A percentile compares a stretch with the other conserved stretches of the same genome.
These are phyloP conservation scores for Oreochromis mossambicus DNA, from an alignment of 2,797 vertebrate genomes.

Conservation along the genomic window DNA sequence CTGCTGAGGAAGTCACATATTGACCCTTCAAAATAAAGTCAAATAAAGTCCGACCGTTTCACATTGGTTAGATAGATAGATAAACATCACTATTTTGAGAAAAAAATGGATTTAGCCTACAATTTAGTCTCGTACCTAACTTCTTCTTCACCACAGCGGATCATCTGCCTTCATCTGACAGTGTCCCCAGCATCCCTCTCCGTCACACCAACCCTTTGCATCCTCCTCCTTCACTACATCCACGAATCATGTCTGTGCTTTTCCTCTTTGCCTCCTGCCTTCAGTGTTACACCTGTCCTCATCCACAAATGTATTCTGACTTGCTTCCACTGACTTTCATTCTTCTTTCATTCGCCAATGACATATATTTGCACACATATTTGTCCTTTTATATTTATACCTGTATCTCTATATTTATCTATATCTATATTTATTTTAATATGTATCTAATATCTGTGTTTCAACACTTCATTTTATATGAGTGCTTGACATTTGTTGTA, in stretches of 20 bases:
- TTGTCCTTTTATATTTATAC: not conserved
- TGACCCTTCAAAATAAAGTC: not conserved
- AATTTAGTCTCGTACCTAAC: no score
- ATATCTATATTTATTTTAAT: not conserved
- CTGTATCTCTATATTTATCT: not conserved
- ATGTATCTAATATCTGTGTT: not conserved
- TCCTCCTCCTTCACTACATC: not conserved
- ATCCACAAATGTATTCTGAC: no score
- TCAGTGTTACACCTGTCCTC: not conserved
- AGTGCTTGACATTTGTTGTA: not conserved
- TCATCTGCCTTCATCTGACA: not conserved
- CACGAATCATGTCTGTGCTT: not conserved
- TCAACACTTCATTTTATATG: not conserved
- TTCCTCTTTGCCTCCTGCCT: not conserved
- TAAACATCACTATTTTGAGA: accelerated
- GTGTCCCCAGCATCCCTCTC: not conserved
- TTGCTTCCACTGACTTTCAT: no score
- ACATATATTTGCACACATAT: not conserved
- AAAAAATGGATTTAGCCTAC: not conserved
- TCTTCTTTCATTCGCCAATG: not conserved
- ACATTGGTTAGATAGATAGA: not conserved
- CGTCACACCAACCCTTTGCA: not conserved
- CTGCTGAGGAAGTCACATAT: not conserved
- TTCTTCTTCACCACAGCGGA: not conserved
- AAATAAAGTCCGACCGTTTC: accelerated